Base-by-base conservation (phyloP, 2,113 vertebrate genomes). In the Suncus etruscus region DNA sequence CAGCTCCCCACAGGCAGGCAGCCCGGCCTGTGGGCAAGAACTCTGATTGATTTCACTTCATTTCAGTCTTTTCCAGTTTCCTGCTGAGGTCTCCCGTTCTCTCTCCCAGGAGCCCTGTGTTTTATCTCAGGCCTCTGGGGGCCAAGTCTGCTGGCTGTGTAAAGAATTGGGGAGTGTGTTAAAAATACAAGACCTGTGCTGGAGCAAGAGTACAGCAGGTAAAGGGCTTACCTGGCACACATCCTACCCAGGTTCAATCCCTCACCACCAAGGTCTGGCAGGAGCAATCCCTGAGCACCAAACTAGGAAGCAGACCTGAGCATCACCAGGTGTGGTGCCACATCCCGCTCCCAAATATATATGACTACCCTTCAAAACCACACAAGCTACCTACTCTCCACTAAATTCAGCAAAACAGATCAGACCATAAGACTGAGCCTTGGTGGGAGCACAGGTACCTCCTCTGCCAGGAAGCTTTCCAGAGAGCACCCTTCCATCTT, bases 31-130 rank as follows among this genome's bases (percentile, higher is more conserved):
- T 84, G 85, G 92, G 93, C 6, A 1, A 61, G 24, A 69, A 81
- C 72, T 68, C 91, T 73, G 78, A 89, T 70, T 76, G 89, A 92
- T 65, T 81, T 93, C 87, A 70, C 82, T 78, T 78, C 80, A 54
- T 63, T 78, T 92, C 83, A 58, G 91, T 86, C 87, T 87, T 76
- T 94, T 65, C 83, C 94, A 95, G 91, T 86, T 90, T 90, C 79
- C 22, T 1, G 25, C 86, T 93, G 93, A 39, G 75, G 63, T 31
- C 86, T 83, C 86, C 83, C 88, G 45, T 86, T 75, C 65, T 86
- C 83, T 94, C 81, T 84, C 77, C 86, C 86, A 54, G 68, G 72
- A 94, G 85, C 48, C 86, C 70, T 31, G n/a, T 32, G 50, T 58
- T 81, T 79, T 88, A 92, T 76, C 91, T 50, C 24, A 45, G 90